phyloP scores from a whole-genome alignment of 2,888 invertebrate species.

The Euclidia mi region DNA sequence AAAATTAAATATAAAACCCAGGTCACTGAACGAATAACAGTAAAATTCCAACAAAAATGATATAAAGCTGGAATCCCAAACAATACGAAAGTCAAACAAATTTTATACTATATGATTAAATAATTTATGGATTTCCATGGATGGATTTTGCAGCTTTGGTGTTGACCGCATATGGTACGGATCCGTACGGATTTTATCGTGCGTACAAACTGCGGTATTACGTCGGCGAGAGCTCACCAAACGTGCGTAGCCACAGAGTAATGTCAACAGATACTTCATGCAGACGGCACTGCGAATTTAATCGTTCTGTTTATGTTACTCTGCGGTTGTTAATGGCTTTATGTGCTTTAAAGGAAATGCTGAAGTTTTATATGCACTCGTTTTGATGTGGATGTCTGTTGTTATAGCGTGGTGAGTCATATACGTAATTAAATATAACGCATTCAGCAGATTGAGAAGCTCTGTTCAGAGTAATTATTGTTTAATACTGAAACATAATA shows the following conservation, averaged over 20 bases:
- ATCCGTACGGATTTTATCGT: slow-evolving; percentile 44
- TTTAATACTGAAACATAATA: too few relatives aligned
- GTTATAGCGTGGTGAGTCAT: background rate
- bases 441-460: too few relatives aligned
- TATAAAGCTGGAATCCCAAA: background rate
- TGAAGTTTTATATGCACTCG: too few relatives aligned
- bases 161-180: slow-evolving; percentile 33
- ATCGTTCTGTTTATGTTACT: slow-evolving; percentile 11
- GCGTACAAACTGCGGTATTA: slow-evolving; percentile 45
- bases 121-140: slow-evolving; percentile 9
- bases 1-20: too few relatives aligned
- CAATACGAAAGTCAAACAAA: background rate
- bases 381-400: too few relatives aligned
- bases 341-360: background rate
- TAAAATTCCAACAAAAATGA: too few relatives aligned
- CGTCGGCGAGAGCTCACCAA: slow-evolving; percentile 31
- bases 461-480: too few relatives aligned
- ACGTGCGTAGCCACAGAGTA: slow-evolving; percentile 34
- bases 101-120: slow-evolving; percentile 1
- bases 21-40: too few relatives aligned
- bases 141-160: slow-evolving; percentile 30
- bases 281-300: slow-evolving; percentile 11
- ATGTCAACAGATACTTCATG: slow-evolving; percentile 33
- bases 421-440: too few relatives aligned
- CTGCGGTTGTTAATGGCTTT: slow-evolving; percentile 5